Evolutionary conservation across 2,888 invertebrate species (phyloP).

Genomic region (Platycheirus albimanus): DNA sequence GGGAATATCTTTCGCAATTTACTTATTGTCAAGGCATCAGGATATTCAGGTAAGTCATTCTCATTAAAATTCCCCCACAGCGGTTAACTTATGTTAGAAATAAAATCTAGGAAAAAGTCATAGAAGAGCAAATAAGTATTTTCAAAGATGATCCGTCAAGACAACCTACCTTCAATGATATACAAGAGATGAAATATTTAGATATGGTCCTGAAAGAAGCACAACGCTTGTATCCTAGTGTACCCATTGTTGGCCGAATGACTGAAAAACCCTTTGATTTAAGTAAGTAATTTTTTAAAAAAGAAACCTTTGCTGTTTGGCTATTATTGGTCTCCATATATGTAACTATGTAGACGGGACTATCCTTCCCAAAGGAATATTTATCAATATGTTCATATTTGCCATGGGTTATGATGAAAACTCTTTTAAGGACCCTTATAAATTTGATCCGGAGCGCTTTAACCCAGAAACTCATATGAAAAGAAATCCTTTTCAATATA

Average conservation of each 20-base stretch:
- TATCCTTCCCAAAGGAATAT: constrained; percentile 77
- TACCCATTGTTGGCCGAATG: constrained; percentile 78
- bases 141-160: constrained; percentile 80
- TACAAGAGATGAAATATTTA: constrained; percentile 80
- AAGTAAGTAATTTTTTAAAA: constrained; percentile 75
- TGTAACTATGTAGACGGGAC: constrained; percentile 81
- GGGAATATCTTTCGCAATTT: constrained; percentile 84
- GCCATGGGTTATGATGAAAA: constrained; percentile 79
- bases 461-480: constrained; percentile 79
- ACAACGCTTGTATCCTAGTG: constrained; percentile 80
- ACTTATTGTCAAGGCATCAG: constrained; percentile 83
- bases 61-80: too few species aligned
- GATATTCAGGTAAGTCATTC: constrained; percentile 83
- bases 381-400: constrained; percentile 77
- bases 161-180: constrained; percentile 78
- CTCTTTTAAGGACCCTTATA: constrained; percentile 79
- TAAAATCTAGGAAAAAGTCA: constrained; percentile 81
- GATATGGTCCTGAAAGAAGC: constrained; percentile 80
- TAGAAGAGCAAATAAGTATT: constrained; percentile 83
- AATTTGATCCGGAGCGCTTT: constrained; percentile 84
- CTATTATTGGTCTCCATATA: too few species aligned
- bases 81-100: too few species aligned
- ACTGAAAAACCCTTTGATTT: constrained; percentile 78
- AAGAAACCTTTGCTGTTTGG: background rate
- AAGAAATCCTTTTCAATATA: constrained; percentile 84